phyloP scores from a whole-genome alignment of 2,888 invertebrate genomes.

The Torymus aiolomorphi region DNA sequence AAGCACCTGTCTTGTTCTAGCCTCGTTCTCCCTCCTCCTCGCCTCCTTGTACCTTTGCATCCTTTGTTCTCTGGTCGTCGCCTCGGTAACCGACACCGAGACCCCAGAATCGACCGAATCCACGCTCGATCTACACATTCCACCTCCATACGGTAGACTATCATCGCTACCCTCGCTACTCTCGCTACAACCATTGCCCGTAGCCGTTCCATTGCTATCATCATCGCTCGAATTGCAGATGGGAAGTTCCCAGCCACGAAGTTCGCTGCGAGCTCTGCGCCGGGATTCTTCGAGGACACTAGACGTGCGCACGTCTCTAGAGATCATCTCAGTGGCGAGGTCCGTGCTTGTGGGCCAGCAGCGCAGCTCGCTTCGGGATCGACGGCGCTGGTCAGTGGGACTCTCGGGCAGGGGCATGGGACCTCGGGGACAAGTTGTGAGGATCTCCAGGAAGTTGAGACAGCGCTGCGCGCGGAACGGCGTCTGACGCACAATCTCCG shows the following conservation, averaged over 20 bases:
- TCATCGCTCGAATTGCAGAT: slow-evolving; percentile 74
- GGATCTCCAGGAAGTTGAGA: slow-evolving; percentile 84
- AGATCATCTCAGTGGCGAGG: slow-evolving; percentile 55
- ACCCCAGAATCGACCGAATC: slow-evolving; percentile 69
- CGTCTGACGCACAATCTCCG: slow-evolving; percentile 85
- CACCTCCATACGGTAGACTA: slow-evolving; percentile 73
- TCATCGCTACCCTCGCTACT: slow-evolving; percentile 74
- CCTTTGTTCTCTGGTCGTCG: slow-evolving; percentile 71
- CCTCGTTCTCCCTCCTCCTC: slow-evolving; percentile 72
- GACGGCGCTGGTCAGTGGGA: slow-evolving; percentile 72
- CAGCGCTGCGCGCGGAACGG: slow-evolving; percentile 80
- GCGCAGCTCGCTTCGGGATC: slow-evolving; percentile 72
- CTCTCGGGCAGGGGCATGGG: slow-evolving; percentile 76
- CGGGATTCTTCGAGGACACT: slow-evolving; percentile 67
- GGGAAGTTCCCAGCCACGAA: slow-evolving; percentile 73
- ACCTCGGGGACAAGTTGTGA: slow-evolving; percentile 79
- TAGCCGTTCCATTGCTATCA: slow-evolving; percentile 64
- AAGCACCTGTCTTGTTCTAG: slow-evolving; percentile 68
- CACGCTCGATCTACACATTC: slow-evolving; percentile 73
- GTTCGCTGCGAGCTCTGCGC: slow-evolving; percentile 70
- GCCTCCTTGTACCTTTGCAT: slow-evolving; percentile 73
- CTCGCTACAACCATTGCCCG: slow-evolving; percentile 67
- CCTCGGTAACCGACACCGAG: slow-evolving; percentile 61
- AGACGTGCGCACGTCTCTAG: slow-evolving; percentile 48
- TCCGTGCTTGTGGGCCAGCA: slow-evolving; percentile 66